Base-by-base conservation (phyloP, 2,888 invertebrate genomes). In the Empis livida region DNA sequence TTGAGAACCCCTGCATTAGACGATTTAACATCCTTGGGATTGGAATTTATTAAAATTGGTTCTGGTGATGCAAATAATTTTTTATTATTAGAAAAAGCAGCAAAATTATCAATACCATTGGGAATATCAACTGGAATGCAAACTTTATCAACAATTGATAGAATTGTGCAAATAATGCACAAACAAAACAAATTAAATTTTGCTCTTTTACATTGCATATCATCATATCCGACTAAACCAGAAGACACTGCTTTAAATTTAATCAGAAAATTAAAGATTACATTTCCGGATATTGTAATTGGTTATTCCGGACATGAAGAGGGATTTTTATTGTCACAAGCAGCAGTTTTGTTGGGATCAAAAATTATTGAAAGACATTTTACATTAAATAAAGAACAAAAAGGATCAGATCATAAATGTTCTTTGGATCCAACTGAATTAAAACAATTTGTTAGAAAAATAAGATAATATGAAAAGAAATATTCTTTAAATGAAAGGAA, bases 221-320 rank as follows among this genome's bases (percentile, higher is more conserved):
- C 87, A 1, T 73, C 85, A 2, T 89, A 89, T 65, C 89, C 89
- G 0, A 80, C 85, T 13, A 76, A 78, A 2, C 71, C 75, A 2
- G 72, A 75, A 55, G 79, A 86, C 59, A 76, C 81, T 49, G 80
- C 83, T 61, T 69, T 89, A 52, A 71, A 73, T 16, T 77, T 84
- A 10, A 73, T 89, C 42, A 67, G 76, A 54, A 71, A 75, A 47
- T 80, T 79, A 45, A 75, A 74, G 64, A 67, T 73, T 17, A 73
- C 75, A 15, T 89, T 83, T 64, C 74, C 78, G 10, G 75, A 79
- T 54, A 68, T 81, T n/a, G 72, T 77, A 0, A 76, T 89, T 47
- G 89, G 89, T 2, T 89, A 88, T 63, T 89, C 88, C 1, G 88
- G 88, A 0, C 89, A 89, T 61, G 89, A 89, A 66, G 53, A 78